Conservation (phyloP, 2,113 vertebrate genomes). For the Neodon shergylaensis region DNA sequence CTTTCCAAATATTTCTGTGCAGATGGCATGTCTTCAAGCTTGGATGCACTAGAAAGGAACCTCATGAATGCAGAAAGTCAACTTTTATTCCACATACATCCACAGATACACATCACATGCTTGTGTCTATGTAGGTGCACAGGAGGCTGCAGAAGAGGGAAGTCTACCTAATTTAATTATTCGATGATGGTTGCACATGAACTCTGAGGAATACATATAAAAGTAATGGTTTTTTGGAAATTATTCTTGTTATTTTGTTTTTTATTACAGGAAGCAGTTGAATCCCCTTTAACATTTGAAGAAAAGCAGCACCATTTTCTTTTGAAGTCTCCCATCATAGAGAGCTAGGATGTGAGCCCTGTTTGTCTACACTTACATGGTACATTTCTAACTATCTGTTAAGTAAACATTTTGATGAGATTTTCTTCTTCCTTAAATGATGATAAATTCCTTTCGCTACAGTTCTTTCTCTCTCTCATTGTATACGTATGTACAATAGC, state of each 20-base stretch:
- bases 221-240: neutral
- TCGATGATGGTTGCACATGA: neutral
- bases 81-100: neutral
- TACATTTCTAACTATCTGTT: slow-evolving; percentile 22
- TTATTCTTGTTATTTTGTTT: slow-evolving; percentile 27
- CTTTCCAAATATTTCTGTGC: slow-evolving; percentile 24
- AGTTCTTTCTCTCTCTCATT: neutral
- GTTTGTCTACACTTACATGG: neutral
- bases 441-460: neutral
- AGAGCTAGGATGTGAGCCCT: neutral
- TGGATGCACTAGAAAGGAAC: slow-evolving; percentile 33
- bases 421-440: slow-evolving; percentile 38
- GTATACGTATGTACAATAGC: neutral
- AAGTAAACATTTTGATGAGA: slow-evolving; percentile 26
- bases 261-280: neutral
- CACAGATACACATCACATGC: neutral
- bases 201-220: neutral
- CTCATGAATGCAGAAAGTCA: neutral
- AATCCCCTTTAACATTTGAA: neutral
- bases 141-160: neutral
- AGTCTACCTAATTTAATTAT: slow-evolving; percentile 1
- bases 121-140: neutral
- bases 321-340: neutral
- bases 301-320: slow-evolving; percentile 8
- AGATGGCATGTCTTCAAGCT: slow-evolving; percentile 54